Conservation (phyloP, 2,113 vertebrate genomes). For the Bufo gargarizans region DNA sequence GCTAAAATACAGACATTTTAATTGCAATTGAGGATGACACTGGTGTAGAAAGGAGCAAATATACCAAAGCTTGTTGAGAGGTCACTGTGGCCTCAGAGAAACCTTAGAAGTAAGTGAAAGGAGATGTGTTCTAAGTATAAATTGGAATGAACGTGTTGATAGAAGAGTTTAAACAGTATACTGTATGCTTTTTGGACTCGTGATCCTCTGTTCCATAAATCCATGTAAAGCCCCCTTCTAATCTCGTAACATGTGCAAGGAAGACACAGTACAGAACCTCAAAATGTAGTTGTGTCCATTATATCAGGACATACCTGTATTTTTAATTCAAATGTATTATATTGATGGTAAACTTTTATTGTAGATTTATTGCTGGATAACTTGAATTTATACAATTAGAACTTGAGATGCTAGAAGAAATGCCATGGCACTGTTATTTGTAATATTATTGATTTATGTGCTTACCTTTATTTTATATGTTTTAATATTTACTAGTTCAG, state of each 20-base stretch:
- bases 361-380: background rate
- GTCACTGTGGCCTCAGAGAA: constrained; percentile 46
- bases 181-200: constrained; percentile 19
- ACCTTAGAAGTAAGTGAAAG: constrained; percentile 49
- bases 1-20: constrained; percentile 12
- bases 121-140: constrained; percentile 53
- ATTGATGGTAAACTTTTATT: background rate
- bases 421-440: too few species aligned
- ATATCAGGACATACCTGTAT: background rate
- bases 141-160: constrained; percentile 44
- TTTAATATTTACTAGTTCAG: too few species aligned
- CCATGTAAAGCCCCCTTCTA: constrained; percentile 31
- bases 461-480: too few species aligned
- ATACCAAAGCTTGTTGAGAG: background rate
- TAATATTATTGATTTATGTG: too few species aligned
- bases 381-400: background rate
- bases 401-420: too few species aligned
- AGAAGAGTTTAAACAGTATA: constrained; percentile 12
- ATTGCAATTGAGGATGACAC: background rate
- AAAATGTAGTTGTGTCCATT: background rate
- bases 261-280: constrained; percentile 28
- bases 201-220: constrained; percentile 24
- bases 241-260: constrained; percentile 32
- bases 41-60: constrained; percentile 29
- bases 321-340: background rate